Evolutionary conservation across 2,113 vertebrate species (phyloP).

Genomic region (Myocastor coypus): DNA sequence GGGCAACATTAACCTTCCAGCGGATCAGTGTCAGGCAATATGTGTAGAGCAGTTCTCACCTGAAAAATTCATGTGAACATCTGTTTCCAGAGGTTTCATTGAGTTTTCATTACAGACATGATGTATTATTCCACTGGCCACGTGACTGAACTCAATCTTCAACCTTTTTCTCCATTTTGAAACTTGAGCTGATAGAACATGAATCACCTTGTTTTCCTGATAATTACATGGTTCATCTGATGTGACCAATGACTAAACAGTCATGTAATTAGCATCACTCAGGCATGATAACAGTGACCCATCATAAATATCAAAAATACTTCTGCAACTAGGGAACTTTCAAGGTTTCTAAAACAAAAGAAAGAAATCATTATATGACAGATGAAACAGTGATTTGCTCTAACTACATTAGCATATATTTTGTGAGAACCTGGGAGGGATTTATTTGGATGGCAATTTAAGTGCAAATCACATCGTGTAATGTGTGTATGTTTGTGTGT

Average conservation of each 20-base stretch:
- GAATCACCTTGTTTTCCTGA: not conserved
- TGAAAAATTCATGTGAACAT: not conserved
- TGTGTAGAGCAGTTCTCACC: too few relatives aligned
- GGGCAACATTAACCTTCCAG: too few relatives aligned
- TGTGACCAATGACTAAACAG: not conserved
- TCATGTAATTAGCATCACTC: not conserved
- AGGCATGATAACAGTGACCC: not conserved
- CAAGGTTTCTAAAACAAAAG: not conserved
- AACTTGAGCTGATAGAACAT: not conserved
- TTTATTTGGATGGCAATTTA: not conserved
- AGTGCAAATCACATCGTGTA: not conserved
- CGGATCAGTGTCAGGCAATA: rapidly evolving
- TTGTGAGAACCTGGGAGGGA: not conserved
- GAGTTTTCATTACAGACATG: not conserved
- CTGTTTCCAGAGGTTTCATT: not conserved
- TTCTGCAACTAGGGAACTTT: not conserved
- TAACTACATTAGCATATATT: not conserved
- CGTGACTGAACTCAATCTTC: not conserved
- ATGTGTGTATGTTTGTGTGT: not conserved
- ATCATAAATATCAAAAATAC: not conserved
- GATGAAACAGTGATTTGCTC: not conserved
- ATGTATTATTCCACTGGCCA: not conserved
- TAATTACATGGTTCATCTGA: not conserved
- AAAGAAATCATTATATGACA: not conserved
- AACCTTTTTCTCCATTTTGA: not conserved